Evolutionary conservation across 2,797 vertebrate genomes (phyloP).

Genomic region (Channallabes apus): DNA sequence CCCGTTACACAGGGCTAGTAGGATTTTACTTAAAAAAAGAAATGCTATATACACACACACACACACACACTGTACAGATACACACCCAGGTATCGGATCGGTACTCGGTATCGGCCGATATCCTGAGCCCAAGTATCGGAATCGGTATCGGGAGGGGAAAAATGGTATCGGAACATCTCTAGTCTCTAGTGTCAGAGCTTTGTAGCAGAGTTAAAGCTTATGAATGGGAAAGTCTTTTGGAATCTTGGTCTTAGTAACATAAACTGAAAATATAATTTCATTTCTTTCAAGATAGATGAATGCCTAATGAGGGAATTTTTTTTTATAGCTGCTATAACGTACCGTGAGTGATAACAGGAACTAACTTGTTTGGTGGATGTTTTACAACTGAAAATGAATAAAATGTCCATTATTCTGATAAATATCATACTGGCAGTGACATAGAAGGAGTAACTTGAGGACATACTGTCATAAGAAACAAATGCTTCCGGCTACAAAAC

Average conservation of each 20-base stretch:
- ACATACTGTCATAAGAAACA: background rate
- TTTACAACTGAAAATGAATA: background rate
- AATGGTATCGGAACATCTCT: no score
- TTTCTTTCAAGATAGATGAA: background rate
- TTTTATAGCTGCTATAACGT: background rate
- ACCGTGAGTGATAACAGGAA: background rate
- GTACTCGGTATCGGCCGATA: no score
- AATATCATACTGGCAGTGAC: background rate
- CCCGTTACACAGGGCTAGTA: no score
- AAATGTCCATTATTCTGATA: no score
- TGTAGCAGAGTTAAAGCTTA: background rate
- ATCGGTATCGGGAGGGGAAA: no score
- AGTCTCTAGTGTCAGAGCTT: background rate
- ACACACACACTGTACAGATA: no score
- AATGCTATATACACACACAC: no score
- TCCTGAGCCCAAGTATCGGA: no score
- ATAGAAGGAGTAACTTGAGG: background rate
- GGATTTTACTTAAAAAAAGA: no score
- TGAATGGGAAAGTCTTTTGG: background rate
- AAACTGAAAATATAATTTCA: background rate
- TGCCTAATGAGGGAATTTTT: background rate
- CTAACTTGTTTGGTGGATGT: background rate
- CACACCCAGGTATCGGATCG: no score
- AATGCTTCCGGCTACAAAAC: background rate
- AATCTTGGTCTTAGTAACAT: background rate